Evolutionary conservation across 2,888 invertebrate species (phyloP), one percentile per base, ranked within the genome.

Genomic region (Caenorhabditis uteleia): DNA sequence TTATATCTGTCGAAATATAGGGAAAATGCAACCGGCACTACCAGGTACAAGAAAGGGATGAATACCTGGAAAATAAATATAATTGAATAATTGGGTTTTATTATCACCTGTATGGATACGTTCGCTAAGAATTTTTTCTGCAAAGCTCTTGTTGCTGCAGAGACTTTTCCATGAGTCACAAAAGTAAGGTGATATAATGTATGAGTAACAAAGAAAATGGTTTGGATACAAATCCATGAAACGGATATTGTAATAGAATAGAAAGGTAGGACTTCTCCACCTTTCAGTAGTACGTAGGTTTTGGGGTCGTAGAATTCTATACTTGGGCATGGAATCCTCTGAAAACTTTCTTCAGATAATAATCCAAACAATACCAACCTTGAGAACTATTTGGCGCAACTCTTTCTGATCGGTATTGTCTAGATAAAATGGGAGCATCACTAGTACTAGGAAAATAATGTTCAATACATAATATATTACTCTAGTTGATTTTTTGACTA

Each of bases 381-480:
- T n/a, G 48, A 33, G 16, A 60, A n/a, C 44, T 23, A 3, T 7
- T 23, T 14, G 4, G 5, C 5, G n/a, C 2, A 40, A 14, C 8
- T 54, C 54, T 1, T 33, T 14, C n/a, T 60, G 60, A 54, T 60
- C 40, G 0, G 44, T 25, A 6, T 54, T 39, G 1, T 50, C 47
- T 14, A 60, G 7, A 36, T 60, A 60, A n/a, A 54, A 60, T 1
- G 60, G 60, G 3, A 60, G 12, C 5, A 49, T 21, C 0, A 29
- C n/a, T 0, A 40, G 3, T 8, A 45, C 23, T 1, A 39, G 26
- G 6, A 49, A n/a, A 4, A 60, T 3, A 18, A 26, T 43, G 10
- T 44, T 47, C 1, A 38, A 6, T 0, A 18, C 25, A 34, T 29
- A 60, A 23, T 60, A 60, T 3, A 45, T 10, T 7, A 27, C 18